Conservation (phyloP, 2,888 invertebrate species). For the Scaptomyza reducta region DNA sequence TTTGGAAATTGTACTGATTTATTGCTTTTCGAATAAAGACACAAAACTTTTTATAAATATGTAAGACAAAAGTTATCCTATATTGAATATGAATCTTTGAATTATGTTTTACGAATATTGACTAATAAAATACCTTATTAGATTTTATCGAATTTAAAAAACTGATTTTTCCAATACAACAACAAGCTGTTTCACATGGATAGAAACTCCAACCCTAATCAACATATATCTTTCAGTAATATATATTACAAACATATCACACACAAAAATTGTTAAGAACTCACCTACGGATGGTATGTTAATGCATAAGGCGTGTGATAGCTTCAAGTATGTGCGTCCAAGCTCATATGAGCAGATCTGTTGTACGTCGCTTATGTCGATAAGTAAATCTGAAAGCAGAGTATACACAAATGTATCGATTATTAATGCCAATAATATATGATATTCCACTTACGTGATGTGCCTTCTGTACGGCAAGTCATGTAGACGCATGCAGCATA, state of each 20-base stretch:
- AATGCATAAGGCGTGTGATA: constrained; percentile 95
- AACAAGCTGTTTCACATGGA: too few relatives aligned
- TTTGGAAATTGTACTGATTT: constrained; percentile 57
- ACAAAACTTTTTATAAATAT: constrained; percentile 18
- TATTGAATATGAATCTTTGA: constrained; percentile 56
- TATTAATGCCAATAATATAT: not conserved
- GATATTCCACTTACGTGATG: constrained; percentile 90
- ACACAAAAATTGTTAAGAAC: constrained; percentile 78
- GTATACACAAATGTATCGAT: not conserved
- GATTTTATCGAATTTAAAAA: constrained; percentile 45
- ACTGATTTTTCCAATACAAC: too few relatives aligned
- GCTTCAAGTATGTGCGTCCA: constrained; percentile 94
- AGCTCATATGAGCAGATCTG: constrained; percentile 98
- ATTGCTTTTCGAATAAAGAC: constrained; percentile 22
- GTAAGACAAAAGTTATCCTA: constrained; percentile 56
- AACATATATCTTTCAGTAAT: too few relatives aligned
- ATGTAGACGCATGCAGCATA: constrained; percentile 99
- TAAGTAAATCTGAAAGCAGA: constrained; percentile 90
- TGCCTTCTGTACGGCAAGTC: constrained; percentile 97
- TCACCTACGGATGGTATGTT: constrained; percentile 94
- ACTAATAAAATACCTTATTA: constrained; percentile 60
- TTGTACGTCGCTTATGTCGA: constrained; percentile 98
- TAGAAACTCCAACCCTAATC: too few relatives aligned
- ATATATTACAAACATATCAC: too few relatives aligned
- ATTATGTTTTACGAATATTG: constrained; percentile 56